phyloP scores from a whole-genome alignment of 2,888 invertebrate genomes.

The Nasonia oneida region DNA sequence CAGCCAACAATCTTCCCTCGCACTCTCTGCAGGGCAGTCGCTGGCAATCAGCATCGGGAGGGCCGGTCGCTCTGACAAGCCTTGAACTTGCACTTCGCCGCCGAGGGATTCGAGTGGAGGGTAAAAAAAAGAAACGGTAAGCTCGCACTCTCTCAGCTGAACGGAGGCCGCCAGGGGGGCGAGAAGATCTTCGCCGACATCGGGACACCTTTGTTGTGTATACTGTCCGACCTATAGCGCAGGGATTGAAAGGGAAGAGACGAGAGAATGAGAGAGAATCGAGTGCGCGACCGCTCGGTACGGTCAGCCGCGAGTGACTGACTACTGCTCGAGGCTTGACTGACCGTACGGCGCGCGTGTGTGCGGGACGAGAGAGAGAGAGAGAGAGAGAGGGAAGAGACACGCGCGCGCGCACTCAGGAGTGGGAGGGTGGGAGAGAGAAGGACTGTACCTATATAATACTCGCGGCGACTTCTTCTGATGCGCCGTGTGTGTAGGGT shows the following conservation, averaged over 20 bases:
- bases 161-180: constrained; percentile 1
- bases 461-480: neutral
- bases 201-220: neutral
- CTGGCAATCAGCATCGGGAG: neutral
- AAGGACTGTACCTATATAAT: neutral
- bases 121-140: neutral
- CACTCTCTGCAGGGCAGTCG: neutral
- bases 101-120: neutral
- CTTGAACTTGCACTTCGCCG: neutral
- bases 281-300: constrained; percentile 41
- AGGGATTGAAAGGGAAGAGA: neutral
- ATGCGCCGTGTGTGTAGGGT: constrained; percentile 14
- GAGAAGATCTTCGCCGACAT: neutral
- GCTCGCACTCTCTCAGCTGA: neutral
- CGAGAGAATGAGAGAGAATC: neutral
- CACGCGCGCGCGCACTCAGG: constrained; percentile 29
- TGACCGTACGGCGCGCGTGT: constrained; percentile 44
- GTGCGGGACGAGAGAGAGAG: constrained; percentile 50
- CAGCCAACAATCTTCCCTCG: neutral
- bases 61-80: neutral
- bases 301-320: constrained; percentile 61
- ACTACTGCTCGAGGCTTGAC: constrained; percentile 42
- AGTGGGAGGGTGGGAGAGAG: constrained; percentile 38
- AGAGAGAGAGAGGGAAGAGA: constrained; percentile 32
- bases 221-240: neutral